A percentile compares a stretch with the other conserved stretches of the same genome.
Evolutionary conservation across 2,888 invertebrate genomes (phyloP).

Genomic region (Carcina quercana): DNA sequence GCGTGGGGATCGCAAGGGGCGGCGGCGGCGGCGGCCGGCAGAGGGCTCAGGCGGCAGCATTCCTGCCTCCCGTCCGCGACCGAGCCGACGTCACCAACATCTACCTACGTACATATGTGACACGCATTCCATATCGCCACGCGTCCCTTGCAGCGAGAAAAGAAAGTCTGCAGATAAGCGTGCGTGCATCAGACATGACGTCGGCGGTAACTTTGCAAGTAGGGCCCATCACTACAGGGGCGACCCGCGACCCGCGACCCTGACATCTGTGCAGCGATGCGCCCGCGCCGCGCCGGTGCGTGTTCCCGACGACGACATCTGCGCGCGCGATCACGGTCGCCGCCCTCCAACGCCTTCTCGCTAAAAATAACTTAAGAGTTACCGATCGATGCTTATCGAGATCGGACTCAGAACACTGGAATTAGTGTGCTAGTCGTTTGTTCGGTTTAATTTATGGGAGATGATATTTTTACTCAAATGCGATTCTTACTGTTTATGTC

Average conservation of each 20-base stretch:
- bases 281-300: conserved; percentile 35
- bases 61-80: conserved; percentile 57
- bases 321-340: conserved; percentile 49
- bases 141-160: conserved; percentile 34
- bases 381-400: conserved; percentile 23
- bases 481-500: background rate
- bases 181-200: conserved; percentile 7
- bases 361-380: conserved; percentile 57
- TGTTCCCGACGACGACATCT: too few relatives aligned
- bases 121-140: conserved; percentile 42
- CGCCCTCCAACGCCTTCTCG: conserved; percentile 51
- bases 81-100: conserved; percentile 47
- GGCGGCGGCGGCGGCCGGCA: conserved; percentile 49
- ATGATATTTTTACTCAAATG: background rate
- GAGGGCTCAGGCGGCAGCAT: conserved; percentile 58
- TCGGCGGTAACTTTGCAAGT: conserved; percentile 25
- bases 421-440: conserved; percentile 3
- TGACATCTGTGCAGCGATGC: conserved; percentile 41
- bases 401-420: conserved; percentile 7
- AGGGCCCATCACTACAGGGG: conserved; percentile 28
- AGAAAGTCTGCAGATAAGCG: conserved; percentile 26
- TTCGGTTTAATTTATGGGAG: background rate
- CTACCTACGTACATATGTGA: conserved; percentile 24
- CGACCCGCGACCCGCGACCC: conserved; percentile 32
- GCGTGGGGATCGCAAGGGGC: conserved; percentile 70